Evolutionary conservation across 2,888 invertebrate species (phyloP).

Genomic region (Stenotaenia linearis): DNA sequence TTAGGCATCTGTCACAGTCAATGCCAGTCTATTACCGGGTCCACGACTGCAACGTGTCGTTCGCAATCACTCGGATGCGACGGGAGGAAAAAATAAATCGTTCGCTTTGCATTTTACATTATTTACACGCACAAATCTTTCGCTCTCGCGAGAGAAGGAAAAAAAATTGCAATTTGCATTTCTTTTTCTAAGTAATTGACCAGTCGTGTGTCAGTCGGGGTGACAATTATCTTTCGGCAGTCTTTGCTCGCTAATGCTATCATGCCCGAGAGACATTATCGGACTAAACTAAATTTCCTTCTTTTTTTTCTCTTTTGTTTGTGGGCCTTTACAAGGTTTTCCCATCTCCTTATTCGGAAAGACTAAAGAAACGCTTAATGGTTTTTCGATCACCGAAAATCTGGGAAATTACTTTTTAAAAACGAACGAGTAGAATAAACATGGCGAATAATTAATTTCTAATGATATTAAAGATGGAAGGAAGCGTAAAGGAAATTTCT

Average conservation of each 20-base stretch:
- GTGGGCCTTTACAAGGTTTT: background rate
- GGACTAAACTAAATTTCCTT: background rate
- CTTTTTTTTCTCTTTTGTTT: background rate
- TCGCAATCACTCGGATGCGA: background rate
- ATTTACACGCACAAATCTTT: too few species aligned
- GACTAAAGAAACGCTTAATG: background rate
- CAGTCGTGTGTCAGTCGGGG: background rate
- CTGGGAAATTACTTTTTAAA: background rate
- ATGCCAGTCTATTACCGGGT: background rate
- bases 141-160: too few species aligned
- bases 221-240: background rate
- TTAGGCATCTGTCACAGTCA: constrained; percentile 9
- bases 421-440: background rate
- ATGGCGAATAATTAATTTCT: background rate
- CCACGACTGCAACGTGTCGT: background rate
- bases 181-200: background rate
- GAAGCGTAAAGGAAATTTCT: background rate
- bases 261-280: background rate
- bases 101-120: background rate
- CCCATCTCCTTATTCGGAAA: background rate
- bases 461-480: background rate
- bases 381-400: background rate
- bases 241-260: background rate
- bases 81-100: background rate
- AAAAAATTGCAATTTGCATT: background rate